These are phyloP conservation scores for Tetraodon nigroviridis DNA, from an alignment of 2,113 vertebrate species.

Conservation along the genomic window DNA sequence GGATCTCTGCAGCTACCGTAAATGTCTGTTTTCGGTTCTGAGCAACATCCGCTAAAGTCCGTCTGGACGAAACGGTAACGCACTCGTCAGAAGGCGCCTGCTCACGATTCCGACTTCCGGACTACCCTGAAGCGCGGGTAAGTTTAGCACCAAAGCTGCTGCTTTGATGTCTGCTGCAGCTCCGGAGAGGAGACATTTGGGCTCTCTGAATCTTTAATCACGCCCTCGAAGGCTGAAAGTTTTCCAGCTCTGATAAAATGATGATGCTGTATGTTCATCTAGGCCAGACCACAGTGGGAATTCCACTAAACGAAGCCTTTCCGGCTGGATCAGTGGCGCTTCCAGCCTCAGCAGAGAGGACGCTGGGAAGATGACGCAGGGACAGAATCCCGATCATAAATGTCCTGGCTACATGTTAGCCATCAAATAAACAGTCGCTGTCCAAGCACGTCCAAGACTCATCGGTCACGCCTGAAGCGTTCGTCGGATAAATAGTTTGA, in stretches of 20 bases:
- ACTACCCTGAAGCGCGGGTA: slow-evolving; percentile 43
- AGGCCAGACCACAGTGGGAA: slow-evolving; percentile 44
- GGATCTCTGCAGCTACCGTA: slow-evolving; percentile 11
- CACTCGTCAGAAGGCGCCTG: neutral
- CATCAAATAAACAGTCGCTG: slow-evolving; percentile 26
- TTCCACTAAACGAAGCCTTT: slow-evolving; percentile 35
- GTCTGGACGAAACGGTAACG: slow-evolving; percentile 29
- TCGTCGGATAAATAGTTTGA: slow-evolving; percentile 30
- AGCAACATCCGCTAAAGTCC: slow-evolving; percentile 24
- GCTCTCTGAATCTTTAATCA: slow-evolving; percentile 66
- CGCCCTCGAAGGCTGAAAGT: slow-evolving; percentile 55
- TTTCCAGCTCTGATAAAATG: slow-evolving; percentile 42
- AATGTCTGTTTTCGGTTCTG: slow-evolving; percentile 19
- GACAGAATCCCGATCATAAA: slow-evolving; percentile 36
- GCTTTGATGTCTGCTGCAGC: slow-evolving; percentile 58
- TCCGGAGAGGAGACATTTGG: slow-evolving; percentile 54
- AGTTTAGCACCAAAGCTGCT: slow-evolving; percentile 50
- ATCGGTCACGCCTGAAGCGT: slow-evolving; percentile 39
- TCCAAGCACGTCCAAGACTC: slow-evolving; percentile 13
- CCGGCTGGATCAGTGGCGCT: slow-evolving; percentile 23
- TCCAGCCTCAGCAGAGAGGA: slow-evolving; percentile 34
- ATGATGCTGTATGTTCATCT: slow-evolving; percentile 45
- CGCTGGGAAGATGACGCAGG: slow-evolving; percentile 21
- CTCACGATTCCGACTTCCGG: neutral
- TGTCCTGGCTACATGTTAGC: slow-evolving; percentile 29